Conservation (phyloP, 2,797 vertebrate species). For the Psittacula derbiana region DNA sequence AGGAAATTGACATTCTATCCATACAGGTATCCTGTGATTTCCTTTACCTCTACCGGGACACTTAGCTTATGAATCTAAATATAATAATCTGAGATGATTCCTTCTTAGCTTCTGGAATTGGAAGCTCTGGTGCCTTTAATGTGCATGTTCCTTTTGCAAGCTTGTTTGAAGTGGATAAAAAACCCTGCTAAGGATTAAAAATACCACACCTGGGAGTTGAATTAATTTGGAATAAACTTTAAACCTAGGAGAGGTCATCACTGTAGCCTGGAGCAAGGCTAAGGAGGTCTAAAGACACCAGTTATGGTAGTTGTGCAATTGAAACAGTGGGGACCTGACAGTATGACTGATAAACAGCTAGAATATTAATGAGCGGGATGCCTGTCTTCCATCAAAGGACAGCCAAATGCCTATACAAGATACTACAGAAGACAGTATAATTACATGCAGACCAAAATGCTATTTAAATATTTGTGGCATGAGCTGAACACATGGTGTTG, state of each 20-base stretch:
- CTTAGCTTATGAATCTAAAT: not conserved
- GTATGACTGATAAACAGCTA: constrained; percentile 19
- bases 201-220: not conserved
- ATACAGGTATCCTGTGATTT: not conserved
- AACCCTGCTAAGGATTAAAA: not conserved
- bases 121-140: not conserved
- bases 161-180: not conserved
- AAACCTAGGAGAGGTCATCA: not conserved
- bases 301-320: constrained; percentile 11
- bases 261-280: not conserved
- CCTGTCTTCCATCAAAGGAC: not conserved
- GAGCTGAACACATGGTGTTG: not conserved
- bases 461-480: constrained; percentile 17
- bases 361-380: constrained; percentile 31
- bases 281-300: constrained; percentile 4
- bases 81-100: not conserved
- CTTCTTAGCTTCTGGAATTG: not conserved
- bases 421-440: not conserved
- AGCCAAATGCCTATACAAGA: not conserved
- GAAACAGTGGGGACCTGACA: constrained; percentile 6
- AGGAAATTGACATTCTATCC: not conserved
- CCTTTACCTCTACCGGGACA: not conserved
- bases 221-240: constrained; percentile 6
- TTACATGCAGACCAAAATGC: not conserved
- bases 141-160: not conserved